Evolutionary conservation across 2,888 invertebrate species (phyloP).

Genomic region (Pheosia gnoma): DNA sequence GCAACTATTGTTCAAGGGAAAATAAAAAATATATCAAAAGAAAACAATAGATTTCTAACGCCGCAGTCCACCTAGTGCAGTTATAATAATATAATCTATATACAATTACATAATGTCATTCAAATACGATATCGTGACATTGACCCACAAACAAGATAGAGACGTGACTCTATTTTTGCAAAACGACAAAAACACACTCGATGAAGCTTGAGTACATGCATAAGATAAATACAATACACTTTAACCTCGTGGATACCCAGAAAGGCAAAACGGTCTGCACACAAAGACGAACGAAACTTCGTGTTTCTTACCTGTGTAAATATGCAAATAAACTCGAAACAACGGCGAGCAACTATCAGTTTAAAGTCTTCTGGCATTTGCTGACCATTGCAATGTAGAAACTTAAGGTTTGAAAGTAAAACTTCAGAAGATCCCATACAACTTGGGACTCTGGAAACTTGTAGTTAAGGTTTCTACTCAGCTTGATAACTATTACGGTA

Average conservation of each 20-base stretch:
- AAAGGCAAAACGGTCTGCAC: constrained; percentile 3
- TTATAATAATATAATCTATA: neutral
- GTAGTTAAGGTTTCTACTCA: too few species aligned
- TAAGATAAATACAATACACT: neutral
- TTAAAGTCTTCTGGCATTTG: too few species aligned
- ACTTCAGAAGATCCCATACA: too few species aligned
- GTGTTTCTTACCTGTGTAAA: neutral
- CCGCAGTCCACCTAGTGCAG: too few species aligned
- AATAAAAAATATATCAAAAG: neutral
- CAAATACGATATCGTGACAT: neutral
- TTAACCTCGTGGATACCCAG: neutral
- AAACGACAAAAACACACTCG: neutral
- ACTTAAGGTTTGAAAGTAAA: too few species aligned
- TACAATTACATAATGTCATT: neutral
- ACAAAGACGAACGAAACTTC: constrained; percentile 5
- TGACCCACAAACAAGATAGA: constrained; percentile 4
- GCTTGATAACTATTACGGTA: too few species aligned
- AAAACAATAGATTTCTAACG: neutral
- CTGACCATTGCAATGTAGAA: too few species aligned
- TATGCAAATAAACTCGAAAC: neutral
- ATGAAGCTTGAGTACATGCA: neutral
- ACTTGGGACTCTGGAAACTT: too few species aligned
- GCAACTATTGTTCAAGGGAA: too few species aligned
- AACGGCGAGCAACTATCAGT: too few species aligned
- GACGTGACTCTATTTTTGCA: constrained; percentile 5